These are phyloP conservation scores for Xiphophorus maculatus DNA, from an alignment of 2,113 vertebrate species.

Conservation along the genomic window DNA sequence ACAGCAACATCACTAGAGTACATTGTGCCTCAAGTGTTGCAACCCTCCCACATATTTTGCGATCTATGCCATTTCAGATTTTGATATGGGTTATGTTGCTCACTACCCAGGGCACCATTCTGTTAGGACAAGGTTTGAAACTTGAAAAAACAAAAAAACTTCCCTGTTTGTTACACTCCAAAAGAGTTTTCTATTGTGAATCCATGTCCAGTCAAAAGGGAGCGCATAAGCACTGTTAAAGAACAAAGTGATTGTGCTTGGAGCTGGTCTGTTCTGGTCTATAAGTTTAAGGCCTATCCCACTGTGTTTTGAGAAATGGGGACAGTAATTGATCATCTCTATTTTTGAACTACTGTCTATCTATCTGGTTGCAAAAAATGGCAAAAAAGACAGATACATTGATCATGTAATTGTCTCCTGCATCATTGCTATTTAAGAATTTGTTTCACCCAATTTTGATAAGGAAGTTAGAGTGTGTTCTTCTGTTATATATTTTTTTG, in stretches of 20 bases:
- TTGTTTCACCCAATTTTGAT: background rate
- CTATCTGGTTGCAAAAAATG: background rate
- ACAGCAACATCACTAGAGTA: slow-evolving; percentile 38
- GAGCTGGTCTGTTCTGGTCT: no score
- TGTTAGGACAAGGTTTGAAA: background rate
- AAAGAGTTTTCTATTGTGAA: background rate
- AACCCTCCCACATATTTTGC: background rate
- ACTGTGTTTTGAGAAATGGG: background rate
- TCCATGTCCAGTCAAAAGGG: background rate
- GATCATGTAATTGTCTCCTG: no score
- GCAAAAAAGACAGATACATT: no score
- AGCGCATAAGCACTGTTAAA: background rate
- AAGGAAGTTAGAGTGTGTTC: slow-evolving; percentile 21
- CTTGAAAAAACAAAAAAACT: background rate
- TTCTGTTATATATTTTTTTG: slow-evolving; percentile 18
- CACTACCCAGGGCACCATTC: background rate
- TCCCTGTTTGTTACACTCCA: background rate
- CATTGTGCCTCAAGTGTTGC: slow-evolving; percentile 38
- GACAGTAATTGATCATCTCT: background rate
- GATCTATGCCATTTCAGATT: background rate
- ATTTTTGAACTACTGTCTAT: background rate
- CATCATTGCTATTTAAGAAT: no score
- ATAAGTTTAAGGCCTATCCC: no score
- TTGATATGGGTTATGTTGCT: background rate
- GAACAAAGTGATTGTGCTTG: no score